Percentiles rank a stretch among this genome's conserved stretches.
Evolutionary conservation across 2,113 vertebrate species (phyloP).

Genomic region (Agapornis roseicollis): DNA sequence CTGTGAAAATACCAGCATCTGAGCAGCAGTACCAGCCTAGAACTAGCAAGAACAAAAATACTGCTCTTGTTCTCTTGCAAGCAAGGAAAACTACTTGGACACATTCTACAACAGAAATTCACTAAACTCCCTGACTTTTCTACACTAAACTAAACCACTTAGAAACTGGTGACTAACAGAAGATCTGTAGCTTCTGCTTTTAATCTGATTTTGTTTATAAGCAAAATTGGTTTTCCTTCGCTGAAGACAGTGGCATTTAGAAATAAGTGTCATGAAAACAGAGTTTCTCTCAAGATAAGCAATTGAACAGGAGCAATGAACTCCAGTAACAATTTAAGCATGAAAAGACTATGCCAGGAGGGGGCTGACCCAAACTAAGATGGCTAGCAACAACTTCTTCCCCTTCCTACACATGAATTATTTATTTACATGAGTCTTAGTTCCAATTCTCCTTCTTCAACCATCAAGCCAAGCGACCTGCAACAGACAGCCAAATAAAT

Average conservation of each 20-base stretch:
- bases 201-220: background rate
- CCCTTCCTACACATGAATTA: background rate
- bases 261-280: background rate
- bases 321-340: constrained; percentile 31
- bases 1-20: background rate
- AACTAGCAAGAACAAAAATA: background rate
- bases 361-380: background rate
- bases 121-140: background rate
- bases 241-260: background rate
- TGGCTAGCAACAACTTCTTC: background rate
- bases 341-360: background rate
- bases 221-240: background rate
- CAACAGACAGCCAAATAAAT: constrained; percentile 35
- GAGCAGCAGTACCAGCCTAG: background rate
- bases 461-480: constrained; percentile 37
- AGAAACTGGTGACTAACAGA: background rate
- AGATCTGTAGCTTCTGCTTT: background rate
- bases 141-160: background rate
- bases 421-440: constrained; percentile 15
- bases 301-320: constrained; percentile 29
- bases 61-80: background rate
- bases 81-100: background rate
- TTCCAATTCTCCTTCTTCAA: background rate
- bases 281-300: background rate
- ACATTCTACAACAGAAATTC: background rate